Conservation (phyloP, 2,888 invertebrate species). For the Marronus borbonicus region DNA sequence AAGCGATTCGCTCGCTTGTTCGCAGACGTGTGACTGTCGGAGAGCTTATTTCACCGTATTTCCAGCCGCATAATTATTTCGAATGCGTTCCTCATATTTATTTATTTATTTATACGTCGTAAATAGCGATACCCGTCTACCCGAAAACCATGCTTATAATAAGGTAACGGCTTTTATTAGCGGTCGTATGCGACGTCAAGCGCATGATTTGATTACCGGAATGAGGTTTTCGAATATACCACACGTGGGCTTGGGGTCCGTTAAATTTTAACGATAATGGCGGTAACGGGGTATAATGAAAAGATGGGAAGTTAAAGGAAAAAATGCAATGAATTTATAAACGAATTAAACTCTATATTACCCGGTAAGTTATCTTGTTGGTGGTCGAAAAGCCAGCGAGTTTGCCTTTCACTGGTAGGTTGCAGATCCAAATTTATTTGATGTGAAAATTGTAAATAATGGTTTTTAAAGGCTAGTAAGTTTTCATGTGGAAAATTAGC, state of each 20-base stretch:
- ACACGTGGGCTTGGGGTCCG: not conserved
- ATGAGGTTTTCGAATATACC: not conserved
- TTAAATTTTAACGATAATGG: not conserved
- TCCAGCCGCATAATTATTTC: not conserved
- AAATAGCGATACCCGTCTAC: not conserved
- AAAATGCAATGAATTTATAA: too few species aligned
- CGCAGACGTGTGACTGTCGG: not conserved
- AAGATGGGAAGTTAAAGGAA: not conserved
- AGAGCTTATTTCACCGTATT: too few species aligned
- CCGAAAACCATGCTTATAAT: not conserved
- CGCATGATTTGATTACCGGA: constrained; percentile 1
- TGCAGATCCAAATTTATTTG: too few species aligned
- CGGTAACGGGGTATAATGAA: not conserved
- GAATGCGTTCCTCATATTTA: not conserved
- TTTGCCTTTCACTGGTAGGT: too few species aligned
- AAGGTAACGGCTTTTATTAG: constrained; percentile 7
- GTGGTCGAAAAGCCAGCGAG: too few species aligned
- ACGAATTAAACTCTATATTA: too few species aligned
- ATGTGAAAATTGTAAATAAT: too few species aligned
- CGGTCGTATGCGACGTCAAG: not conserved
- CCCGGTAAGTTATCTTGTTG: too few species aligned
- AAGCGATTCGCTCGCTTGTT: not conserved
- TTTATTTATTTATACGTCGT: not conserved
- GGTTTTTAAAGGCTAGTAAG: too few species aligned
- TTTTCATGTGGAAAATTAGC: too few species aligned